phyloP scores from a whole-genome alignment of 2,113 vertebrate species.

The Octodon degus region DNA sequence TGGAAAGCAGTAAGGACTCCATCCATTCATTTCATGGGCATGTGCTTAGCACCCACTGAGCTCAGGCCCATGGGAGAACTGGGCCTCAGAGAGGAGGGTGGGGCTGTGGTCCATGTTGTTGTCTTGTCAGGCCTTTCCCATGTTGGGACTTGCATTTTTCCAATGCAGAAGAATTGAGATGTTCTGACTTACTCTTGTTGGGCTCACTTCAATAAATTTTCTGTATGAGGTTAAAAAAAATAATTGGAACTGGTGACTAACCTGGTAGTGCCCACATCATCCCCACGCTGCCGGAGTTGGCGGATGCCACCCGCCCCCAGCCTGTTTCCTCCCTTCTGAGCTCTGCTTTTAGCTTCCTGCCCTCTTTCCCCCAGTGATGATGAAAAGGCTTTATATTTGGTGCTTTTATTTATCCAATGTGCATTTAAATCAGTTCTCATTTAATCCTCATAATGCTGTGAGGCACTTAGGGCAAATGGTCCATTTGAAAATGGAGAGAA shows the following conservation, averaged over 20 bases:
- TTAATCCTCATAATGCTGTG: slow-evolving; percentile 34
- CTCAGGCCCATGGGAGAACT: too few relatives aligned
- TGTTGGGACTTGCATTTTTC: background rate
- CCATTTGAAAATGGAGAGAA: slow-evolving; percentile 1
- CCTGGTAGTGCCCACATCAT: background rate
- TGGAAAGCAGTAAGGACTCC: background rate
- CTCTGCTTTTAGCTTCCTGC: slow-evolving; percentile 51
- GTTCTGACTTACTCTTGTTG: background rate
- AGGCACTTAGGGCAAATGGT: slow-evolving; percentile 36
- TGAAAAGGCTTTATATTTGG: slow-evolving; percentile 35
- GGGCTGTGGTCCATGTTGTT: rapidly evolving
- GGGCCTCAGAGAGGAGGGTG: background rate
- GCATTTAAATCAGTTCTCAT: slow-evolving; percentile 64
- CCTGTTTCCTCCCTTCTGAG: background rate
- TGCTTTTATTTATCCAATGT: slow-evolving; percentile 66
- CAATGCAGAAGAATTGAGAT: background rate
- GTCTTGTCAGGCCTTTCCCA: background rate
- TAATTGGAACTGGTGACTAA: background rate
- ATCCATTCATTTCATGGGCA: background rate
- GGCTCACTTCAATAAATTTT: background rate
- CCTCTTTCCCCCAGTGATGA: background rate
- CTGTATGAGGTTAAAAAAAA: background rate
- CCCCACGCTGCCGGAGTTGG: background rate
- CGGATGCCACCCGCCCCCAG: background rate
- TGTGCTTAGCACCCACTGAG: background rate